Base-by-base conservation (phyloP, 2,888 invertebrate species). In the Eucera pruinosa region DNA sequence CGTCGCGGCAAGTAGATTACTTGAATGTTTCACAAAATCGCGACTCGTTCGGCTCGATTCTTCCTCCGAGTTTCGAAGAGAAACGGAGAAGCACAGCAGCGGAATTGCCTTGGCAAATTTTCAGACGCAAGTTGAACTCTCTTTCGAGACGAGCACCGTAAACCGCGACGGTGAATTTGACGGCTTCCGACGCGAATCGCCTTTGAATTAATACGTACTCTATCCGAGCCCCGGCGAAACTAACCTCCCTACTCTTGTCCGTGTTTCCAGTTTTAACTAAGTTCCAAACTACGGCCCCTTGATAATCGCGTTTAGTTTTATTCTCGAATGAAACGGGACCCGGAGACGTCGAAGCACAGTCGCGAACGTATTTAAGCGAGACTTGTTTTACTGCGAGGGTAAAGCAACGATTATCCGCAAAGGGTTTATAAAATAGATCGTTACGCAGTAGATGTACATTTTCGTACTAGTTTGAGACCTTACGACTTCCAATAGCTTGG, bases 21-120 rank as follows among this genome's bases (percentile, higher is more conserved):
- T 60, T 64, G 60, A 65, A 74, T 78, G 61, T 68, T 73, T 77
- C 62, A 57, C 41, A 60, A 48, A 18, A 23, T n/a, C n/a, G n/a
- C n/a, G 55, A 7, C 30, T 25, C 39, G 57, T 15, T 43, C n/a
- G n/a, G n/a, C n/a, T n/a, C n/a, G n/a, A n/a, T n/a, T n/a, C n/a
- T n/a, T n/a, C n/a, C n/a, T n/a, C n/a, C n/a, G n/a, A n/a, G n/a
- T n/a, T 61, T 69, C 33, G 11, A 18, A 9, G 15, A 15, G n/a
- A n/a, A n/a, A n/a, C n/a, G n/a, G n/a, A n/a, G n/a, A n/a, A n/a
- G n/a, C n/a, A n/a, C 30, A 6, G 30, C 6, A 30, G 2, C 6
- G 9, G 58, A 41, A 20, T 48, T 3, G 52, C 20, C 33, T 47
- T 48, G 20, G 18, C 39, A 18, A 50, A n/a, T 41, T 36, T 47